These are phyloP conservation scores for Sarcophaga variegata DNA, from an alignment of 2,888 invertebrate genomes.

Conservation along the genomic window DNA sequence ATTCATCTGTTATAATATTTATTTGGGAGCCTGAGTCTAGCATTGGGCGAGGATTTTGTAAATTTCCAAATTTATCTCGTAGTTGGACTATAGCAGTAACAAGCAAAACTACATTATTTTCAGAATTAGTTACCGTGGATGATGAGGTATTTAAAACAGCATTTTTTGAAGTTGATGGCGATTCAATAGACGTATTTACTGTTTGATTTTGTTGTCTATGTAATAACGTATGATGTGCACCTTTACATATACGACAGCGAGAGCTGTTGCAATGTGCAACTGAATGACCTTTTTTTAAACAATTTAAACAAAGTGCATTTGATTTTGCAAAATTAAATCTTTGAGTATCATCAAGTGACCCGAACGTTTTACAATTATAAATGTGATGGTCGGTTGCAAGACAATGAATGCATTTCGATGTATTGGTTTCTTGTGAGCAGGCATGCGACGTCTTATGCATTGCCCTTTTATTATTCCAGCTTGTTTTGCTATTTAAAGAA, in stretches of 20 bases:
- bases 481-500: too few species aligned
- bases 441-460: not conserved
- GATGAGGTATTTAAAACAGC: not conserved
- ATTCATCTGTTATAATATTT: too few species aligned
- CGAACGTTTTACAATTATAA: constrained; percentile 11
- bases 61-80: not conserved
- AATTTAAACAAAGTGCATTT: constrained; percentile 26
- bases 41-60: constrained; percentile 11
- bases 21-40: not conserved
- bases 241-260: not conserved
- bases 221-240: constrained; percentile 10
- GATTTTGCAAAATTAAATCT: constrained; percentile 25
- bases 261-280: constrained; percentile 5
- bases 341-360: not conserved
- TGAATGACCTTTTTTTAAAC: constrained; percentile 1
- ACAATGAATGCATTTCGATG: not conserved
- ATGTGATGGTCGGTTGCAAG: constrained; percentile 8
- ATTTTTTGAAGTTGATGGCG: not conserved
- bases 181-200: too few species aligned
- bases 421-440: not conserved
- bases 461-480: not conserved
- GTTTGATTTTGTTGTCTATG: not conserved
- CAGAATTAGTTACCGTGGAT: too few species aligned
- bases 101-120: too few species aligned
- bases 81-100: constrained; percentile 2